Evolutionary conservation across 2,888 invertebrate species (phyloP), one percentile per base, ranked within the genome.

Genomic region (Pristionchus arcanus): DNA sequence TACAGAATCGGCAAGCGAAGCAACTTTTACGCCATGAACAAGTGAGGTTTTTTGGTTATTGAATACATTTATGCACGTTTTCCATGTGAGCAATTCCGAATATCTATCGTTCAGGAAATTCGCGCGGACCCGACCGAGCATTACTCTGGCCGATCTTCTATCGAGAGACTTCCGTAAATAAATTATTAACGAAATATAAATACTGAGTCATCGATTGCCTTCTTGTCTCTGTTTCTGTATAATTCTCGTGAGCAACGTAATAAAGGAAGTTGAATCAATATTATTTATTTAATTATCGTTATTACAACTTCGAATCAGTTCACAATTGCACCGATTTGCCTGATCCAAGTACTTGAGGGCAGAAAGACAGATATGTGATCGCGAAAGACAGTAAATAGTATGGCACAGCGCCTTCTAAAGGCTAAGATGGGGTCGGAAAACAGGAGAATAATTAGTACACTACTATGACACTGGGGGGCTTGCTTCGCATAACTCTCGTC

Each of bases 21-120:
- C 74, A 88, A 88, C 55, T 88, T 88, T 74, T 88, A 88, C 55
- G 87, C 87, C 25, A 59, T 88, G 53, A 68, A 88, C 87, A 88
- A 88, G 87, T 88, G 16, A 21, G 71, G 16, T 55, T 42, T 55
- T 42, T 16, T 77, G 11, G 1, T 77, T 7, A 49, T 9, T 49
- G 9, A 0, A 49, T 49, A 49, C 11, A 49, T 49, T 49, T 49
- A 9, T n/a, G n/a, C n/a, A n/a, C n/a, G 19, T 49, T 49, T 42
- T 42, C 9, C 42, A 49, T 49, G 13, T 11, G 0, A 49, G 13
- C 4, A 7, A 13, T 28, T 15, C 2, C n/a, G 25, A 66, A 66
- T 66, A n/a, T n/a, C 66, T 3, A 34, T 71, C 31, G 9, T 71
- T n/a, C 49, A 81, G 81, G 81, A 81, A 81, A 53, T 81, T 81